phyloP scores from a whole-genome alignment of 1,140 invertebrate genomes.

The Lysiphlebus fabarum region DNA sequence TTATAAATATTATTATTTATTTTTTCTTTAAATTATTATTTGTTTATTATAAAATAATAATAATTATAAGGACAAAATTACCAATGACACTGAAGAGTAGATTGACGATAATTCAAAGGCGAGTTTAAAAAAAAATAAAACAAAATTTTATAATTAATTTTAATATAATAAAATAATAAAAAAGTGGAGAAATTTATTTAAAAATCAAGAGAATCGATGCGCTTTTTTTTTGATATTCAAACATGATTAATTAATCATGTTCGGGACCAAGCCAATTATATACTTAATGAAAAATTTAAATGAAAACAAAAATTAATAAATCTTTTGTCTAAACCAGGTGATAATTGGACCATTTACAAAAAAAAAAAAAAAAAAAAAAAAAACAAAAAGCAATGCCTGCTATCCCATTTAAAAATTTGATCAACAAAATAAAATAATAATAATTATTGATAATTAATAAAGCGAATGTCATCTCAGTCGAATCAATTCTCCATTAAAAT shows the following conservation, averaged over 20 bases:
- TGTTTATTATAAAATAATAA: too few relatives aligned
- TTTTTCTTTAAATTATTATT: too few relatives aligned
- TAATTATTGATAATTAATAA: neutral
- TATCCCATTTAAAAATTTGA: constrained; percentile 4
- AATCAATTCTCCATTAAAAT: too few relatives aligned
- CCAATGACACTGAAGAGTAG: neutral
- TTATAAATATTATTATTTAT: too few relatives aligned
- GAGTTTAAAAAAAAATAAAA: neutral
- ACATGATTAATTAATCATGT: constrained; percentile 37
- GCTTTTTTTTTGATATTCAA: constrained; percentile 22
- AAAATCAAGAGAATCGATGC: constrained; percentile 12
- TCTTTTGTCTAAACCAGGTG: constrained; percentile 4
- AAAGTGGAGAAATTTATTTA: constrained; percentile 9
- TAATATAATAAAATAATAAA: constrained; percentile 8
- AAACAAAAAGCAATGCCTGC: neutral
- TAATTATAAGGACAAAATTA: neutral
- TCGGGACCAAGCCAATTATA: constrained; percentile 50
- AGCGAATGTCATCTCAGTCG: too few relatives aligned
- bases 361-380: neutral
- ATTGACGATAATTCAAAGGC: neutral
- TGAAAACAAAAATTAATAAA: neutral
- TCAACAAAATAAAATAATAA: constrained; percentile 16
- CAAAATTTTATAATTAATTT: constrained; percentile 10
- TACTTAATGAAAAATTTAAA: too few relatives aligned
- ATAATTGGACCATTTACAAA: neutral